These are phyloP conservation scores for Typhlichthys subterraneus DNA, from an alignment of 2,797 vertebrate genomes.

Conservation along the genomic window DNA sequence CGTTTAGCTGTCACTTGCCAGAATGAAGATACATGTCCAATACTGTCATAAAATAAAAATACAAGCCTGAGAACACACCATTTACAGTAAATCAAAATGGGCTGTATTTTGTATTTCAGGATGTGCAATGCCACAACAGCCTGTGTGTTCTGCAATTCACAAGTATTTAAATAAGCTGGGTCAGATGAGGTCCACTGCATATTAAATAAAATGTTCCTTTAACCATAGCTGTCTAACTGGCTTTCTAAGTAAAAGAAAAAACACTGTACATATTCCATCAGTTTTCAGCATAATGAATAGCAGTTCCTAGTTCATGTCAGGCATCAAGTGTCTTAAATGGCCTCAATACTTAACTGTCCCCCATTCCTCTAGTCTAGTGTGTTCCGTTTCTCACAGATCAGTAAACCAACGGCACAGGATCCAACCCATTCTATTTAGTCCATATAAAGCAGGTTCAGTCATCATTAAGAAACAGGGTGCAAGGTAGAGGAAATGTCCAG, in stretches of 20 bases:
- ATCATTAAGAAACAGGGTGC: constrained; percentile 28
- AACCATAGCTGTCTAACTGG: constrained; percentile 3
- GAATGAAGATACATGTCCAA: constrained; percentile 40
- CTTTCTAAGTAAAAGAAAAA: constrained; percentile 32
- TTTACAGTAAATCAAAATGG: neutral
- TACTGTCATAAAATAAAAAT: constrained; percentile 33
- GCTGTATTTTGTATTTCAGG: neutral
- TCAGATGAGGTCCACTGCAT: constrained; percentile 5
- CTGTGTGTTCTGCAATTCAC: constrained; percentile 11
- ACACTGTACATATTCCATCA: constrained; percentile 37
- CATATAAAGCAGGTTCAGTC: constrained; percentile 37
- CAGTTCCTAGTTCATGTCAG: constrained; percentile 10
- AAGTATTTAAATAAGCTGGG: neutral
- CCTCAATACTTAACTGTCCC: constrained; percentile 7
- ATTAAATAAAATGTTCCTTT: constrained; percentile 31
- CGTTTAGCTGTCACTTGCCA: constrained; percentile 47
- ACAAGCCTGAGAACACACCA: constrained; percentile 2
- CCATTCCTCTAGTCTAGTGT: constrained; percentile 14
- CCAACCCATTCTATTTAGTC: constrained; percentile 34
- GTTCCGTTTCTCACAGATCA: constrained; percentile 28
- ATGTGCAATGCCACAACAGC: constrained; percentile 24
- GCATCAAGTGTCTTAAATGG: constrained; percentile 7
- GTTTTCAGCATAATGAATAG: constrained; percentile 25
- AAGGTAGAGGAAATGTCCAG: constrained; percentile 21
- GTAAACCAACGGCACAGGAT: constrained; percentile 33